Conservation (phyloP, 2,797 vertebrate species). For the Champsocephalus esox region DNA sequence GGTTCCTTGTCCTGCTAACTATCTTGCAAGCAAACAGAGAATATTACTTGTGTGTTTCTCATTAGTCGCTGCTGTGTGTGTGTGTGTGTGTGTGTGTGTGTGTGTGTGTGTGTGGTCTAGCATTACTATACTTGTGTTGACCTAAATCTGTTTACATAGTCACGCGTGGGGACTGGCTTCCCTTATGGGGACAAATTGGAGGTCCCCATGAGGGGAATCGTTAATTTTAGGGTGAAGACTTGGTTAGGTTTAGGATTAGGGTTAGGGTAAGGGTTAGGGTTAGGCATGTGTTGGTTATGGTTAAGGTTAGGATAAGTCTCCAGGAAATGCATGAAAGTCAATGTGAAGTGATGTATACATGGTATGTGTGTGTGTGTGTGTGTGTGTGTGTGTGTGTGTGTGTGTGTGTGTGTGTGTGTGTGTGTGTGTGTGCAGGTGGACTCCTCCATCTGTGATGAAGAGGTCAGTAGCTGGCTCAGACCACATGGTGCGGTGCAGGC, state of each 20-base stretch:
- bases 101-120: slow-evolving; percentile 29
- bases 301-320: too few species aligned
- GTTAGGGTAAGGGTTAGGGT: too few species aligned
- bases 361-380: slow-evolving; percentile 1
- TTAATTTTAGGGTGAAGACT: too few species aligned
- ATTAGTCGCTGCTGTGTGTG: slow-evolving; percentile 53
- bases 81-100: slow-evolving; percentile 31
- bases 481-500: slow-evolving; percentile 76
- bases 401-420: slow-evolving; percentile 31
- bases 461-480: slow-evolving; percentile 79
- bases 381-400: slow-evolving; percentile 27
- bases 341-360: too few species aligned
- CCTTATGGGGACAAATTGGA: too few species aligned
- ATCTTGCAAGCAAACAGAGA: slow-evolving; percentile 64
- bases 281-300: too few species aligned
- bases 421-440: slow-evolving; percentile 62
- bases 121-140: too few species aligned
- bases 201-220: too few species aligned
- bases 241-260: too few species aligned
- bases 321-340: too few species aligned
- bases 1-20: slow-evolving; percentile 77
- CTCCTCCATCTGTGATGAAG: slow-evolving; percentile 81
- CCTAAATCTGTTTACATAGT: too few species aligned
- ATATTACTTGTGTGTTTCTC: slow-evolving; percentile 69
- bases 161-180: too few species aligned